These are phyloP conservation scores for Aplocera efformata DNA, from an alignment of 2,888 invertebrate genomes.

Conservation along the genomic window DNA sequence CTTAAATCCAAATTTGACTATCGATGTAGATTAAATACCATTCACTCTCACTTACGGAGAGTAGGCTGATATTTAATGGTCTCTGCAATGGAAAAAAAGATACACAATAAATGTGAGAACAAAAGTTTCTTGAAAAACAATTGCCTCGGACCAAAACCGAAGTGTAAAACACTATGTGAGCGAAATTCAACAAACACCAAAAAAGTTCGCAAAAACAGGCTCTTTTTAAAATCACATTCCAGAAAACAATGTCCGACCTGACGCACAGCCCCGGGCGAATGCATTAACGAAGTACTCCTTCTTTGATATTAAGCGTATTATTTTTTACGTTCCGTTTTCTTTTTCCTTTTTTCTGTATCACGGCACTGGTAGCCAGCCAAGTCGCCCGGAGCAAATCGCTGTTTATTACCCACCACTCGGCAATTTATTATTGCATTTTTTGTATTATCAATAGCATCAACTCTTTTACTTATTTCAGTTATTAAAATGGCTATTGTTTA, in stretches of 20 bases:
- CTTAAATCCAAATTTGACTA: no score
- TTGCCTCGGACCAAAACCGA: not conserved
- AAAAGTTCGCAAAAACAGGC: slow-evolving; percentile 25
- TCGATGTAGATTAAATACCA: no score
- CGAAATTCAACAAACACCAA: slow-evolving; percentile 22
- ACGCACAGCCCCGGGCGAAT: slow-evolving; percentile 72
- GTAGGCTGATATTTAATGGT: no score
- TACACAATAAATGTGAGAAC: no score
- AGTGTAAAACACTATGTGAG: slow-evolving; percentile 11
- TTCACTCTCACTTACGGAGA: no score
- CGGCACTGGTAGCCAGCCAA: slow-evolving; percentile 69
- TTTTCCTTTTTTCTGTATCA: slow-evolving; percentile 40
- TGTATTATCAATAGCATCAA: slow-evolving; percentile 77
- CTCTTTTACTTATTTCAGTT: slow-evolving; percentile 68
- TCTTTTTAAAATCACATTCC: slow-evolving; percentile 71
- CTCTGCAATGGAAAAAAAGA: no score
- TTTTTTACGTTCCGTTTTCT: slow-evolving; percentile 58
- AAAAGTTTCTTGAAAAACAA: no score
- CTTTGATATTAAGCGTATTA: slow-evolving; percentile 78
- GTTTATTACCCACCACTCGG: slow-evolving; percentile 74
- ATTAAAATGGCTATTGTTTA: slow-evolving; percentile 79
- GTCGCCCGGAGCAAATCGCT: slow-evolving; percentile 78
- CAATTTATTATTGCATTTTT: slow-evolving; percentile 80
- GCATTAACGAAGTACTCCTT: slow-evolving; percentile 78
- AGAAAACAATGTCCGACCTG: slow-evolving; percentile 76